Percentiles rank a stretch among this genome's conserved stretches.
These are phyloP conservation scores for Drosophila saltans DNA, from an alignment of 1,140 invertebrate species.

Conservation along the genomic window DNA sequence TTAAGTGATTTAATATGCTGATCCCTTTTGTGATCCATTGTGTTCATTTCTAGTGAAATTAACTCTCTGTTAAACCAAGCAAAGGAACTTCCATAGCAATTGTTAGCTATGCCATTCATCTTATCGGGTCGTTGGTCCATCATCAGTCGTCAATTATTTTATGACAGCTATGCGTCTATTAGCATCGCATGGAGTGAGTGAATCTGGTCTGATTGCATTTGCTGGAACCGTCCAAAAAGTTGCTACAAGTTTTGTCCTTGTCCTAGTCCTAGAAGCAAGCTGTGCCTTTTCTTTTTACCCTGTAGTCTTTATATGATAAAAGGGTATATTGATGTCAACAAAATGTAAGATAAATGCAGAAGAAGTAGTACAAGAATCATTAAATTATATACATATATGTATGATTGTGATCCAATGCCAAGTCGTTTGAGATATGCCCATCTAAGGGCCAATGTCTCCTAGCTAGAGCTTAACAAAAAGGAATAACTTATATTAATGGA, in stretches of 20 bases:
- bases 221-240: background rate
- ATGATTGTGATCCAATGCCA: too few species aligned
- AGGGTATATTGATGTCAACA: too few species aligned
- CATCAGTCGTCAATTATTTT: constrained; percentile 65
- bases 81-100: constrained; percentile 20
- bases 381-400: too few species aligned
- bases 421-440: too few species aligned
- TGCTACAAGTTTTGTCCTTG: background rate
- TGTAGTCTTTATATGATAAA: background rate
- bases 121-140: constrained; percentile 15
- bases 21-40: background rate
- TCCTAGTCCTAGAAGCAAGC: constrained; percentile 2
- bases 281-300: background rate
- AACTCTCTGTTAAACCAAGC: background rate
- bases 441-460: too few species aligned
- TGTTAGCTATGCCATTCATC: constrained; percentile 19
- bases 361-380: too few species aligned
- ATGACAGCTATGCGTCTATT: constrained; percentile 70
- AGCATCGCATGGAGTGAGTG: constrained; percentile 31
- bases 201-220: constrained; percentile 58
- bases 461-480: too few species aligned
- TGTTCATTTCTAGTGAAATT: background rate
- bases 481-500: too few species aligned
- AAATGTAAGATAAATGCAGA: too few species aligned
- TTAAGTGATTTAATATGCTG: too few species aligned